Base-by-base conservation (phyloP, 1,140 invertebrate species). In the Ceratosolen fusciceps region DNA sequence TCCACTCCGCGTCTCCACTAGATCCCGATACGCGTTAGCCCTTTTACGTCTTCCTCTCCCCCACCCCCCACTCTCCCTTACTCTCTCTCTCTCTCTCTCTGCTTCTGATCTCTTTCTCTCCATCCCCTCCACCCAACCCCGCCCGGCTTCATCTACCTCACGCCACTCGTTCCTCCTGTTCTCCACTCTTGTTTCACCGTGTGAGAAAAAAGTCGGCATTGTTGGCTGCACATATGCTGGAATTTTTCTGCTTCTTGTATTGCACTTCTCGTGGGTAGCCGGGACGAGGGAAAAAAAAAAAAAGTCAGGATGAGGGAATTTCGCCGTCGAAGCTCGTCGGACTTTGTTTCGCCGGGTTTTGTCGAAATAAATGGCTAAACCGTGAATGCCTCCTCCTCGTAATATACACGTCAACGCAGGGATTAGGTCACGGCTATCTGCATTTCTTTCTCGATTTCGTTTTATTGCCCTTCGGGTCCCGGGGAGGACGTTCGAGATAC, bases 131-230 rank as follows among this genome's bases (percentile, higher is more conserved):
- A 37, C 16, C 37, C 37, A 34, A 24, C 39, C 39, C 39, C n/a
- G n/a, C n/a, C 39, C 39, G 39, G 5, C 39, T 43, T 43, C 12
- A 5, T 43, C 12, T 43, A n/a, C 12, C 39, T 43, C 12, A 43
- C 12, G 5, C 39, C 39, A 7, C 5, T 43, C 12, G 5, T 43
- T 43, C 12, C 12, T 5, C 5, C 12, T 43, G 39, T 43, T 21
- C 26, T 68, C 24, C 47, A 31, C 49, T 26, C 47, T 71, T 54
- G 34, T 54, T 77, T 77, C 52, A 71, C 71, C n/a, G 21, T 54
- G 68, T 72, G 68, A 78, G 68, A 78, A 72, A 37, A 72, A 72
- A 78, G 72, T 78, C 24, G 54, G 76, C 68, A 49, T 78, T 78
- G 68, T 78, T 68, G 14, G 47, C 3, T 9, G 75, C 68, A 65